Conservation (phyloP, 2,797 vertebrate species). For the Xiphophorus birchmanni region DNA sequence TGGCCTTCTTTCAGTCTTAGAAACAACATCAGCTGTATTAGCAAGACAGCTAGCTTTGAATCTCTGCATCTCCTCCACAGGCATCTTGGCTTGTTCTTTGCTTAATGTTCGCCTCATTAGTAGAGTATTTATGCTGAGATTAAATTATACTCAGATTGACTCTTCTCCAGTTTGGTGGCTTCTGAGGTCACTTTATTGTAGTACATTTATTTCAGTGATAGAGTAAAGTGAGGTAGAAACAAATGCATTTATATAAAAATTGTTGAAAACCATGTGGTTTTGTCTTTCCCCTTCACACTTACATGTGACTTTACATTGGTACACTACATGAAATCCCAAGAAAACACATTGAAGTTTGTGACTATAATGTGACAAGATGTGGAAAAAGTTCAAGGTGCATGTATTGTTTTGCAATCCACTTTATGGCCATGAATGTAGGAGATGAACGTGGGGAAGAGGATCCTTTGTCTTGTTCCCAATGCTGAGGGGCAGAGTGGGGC, state of each 20-base stretch:
- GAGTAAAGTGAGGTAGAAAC: neutral
- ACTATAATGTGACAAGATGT: neutral
- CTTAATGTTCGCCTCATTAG: neutral
- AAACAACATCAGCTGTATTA: too few relatives aligned
- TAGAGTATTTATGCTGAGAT: neutral
- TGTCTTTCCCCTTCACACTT: neutral
- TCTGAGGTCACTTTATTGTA: neutral
- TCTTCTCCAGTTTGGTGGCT: neutral
- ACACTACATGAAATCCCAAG: neutral
- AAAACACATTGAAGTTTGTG: neutral
- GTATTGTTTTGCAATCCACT: neutral
- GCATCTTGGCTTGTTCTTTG: neutral
- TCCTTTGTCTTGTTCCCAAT: constrained; percentile 71
- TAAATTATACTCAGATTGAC: neutral
- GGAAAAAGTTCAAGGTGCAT: neutral
- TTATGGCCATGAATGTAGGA: constrained; percentile 24
- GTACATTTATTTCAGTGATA: neutral
- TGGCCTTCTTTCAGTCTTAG: neutral
- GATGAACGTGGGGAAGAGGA: constrained; percentile 47
- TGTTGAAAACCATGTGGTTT: neutral
- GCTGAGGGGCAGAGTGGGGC: constrained; percentile 73
- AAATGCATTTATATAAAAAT: neutral
- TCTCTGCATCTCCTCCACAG: neutral
- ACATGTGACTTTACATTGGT: neutral
- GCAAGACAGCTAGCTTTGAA: neutral